Percentiles rank a stretch among this genome's conserved stretches.
Evolutionary conservation across 2,113 vertebrate species (phyloP).

Genomic region (Noctilio leporinus): DNA sequence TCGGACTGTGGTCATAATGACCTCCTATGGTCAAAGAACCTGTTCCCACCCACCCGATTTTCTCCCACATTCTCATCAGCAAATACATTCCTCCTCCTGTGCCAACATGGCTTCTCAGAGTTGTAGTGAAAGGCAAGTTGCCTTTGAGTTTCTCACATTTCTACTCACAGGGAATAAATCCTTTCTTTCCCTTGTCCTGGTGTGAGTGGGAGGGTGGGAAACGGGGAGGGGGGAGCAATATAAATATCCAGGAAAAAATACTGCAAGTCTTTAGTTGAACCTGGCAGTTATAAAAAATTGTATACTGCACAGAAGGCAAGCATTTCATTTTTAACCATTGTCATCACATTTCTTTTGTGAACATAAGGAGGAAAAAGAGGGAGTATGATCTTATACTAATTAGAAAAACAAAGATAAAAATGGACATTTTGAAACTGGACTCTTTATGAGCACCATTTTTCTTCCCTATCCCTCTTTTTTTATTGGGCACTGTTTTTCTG

Average conservation of each 20-base stretch:
- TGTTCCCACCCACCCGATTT: background rate
- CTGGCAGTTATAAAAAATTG: conserved; percentile 17
- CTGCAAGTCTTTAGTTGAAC: background rate
- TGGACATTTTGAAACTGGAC: background rate
- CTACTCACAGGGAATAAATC: background rate
- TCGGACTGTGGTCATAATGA: background rate
- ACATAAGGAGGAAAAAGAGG: conserved; percentile 22
- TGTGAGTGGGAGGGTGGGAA: background rate
- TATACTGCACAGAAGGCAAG: conserved; percentile 4
- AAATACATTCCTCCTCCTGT: background rate
- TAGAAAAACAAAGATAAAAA: conserved; percentile 41
- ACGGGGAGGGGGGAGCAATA: background rate
- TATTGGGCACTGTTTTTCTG: background rate
- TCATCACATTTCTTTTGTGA: conserved; percentile 1
- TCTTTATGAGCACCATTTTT: background rate
- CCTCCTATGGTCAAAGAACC: background rate
- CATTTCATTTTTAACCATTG: conserved; percentile 33
- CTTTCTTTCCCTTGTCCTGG: background rate
- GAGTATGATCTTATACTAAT: conserved; percentile 47
- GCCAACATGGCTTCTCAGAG: fast-evolving
- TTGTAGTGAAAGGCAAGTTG: background rate
- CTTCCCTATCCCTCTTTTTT: background rate
- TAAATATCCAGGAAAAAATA: background rate
- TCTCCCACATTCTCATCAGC: background rate
- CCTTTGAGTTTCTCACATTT: background rate